Conservation (phyloP, 2,888 invertebrate genomes). For the Tenthredo mesomela region DNA sequence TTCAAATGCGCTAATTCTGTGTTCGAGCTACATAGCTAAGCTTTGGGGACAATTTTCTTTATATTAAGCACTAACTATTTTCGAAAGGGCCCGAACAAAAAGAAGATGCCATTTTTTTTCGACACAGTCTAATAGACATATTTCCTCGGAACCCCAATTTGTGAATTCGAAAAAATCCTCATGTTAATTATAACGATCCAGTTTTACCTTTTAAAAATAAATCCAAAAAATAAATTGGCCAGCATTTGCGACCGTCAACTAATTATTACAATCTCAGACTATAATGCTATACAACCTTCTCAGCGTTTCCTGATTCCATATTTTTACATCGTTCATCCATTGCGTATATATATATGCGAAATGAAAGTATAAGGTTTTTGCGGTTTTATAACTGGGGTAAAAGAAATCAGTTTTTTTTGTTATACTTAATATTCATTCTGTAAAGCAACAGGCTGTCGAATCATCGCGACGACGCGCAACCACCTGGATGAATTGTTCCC, state of each 20-base stretch:
- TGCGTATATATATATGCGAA: neutral
- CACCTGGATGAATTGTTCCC: conserved; percentile 45
- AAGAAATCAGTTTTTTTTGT: neutral
- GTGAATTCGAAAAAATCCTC: neutral
- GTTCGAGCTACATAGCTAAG: too few relatives aligned
- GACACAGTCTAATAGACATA: too few relatives aligned
- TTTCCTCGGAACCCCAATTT: neutral
- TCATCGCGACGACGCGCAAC: neutral
- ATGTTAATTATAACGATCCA: neutral
- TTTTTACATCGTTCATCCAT: neutral
- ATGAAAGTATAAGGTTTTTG: neutral
- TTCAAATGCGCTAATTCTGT: too few relatives aligned
- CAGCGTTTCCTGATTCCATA: neutral
- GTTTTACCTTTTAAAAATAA: neutral
- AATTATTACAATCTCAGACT: neutral
- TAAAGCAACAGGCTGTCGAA: conserved; percentile 27
- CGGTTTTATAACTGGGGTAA: neutral
- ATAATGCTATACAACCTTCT: neutral
- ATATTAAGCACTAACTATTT: too few relatives aligned
- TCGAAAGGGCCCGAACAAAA: too few relatives aligned
- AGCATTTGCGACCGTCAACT: neutral
- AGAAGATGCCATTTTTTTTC: too few relatives aligned
- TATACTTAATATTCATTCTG: neutral
- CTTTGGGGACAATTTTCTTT: too few relatives aligned
- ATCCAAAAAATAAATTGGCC: neutral